Conservation (phyloP, 2,113 vertebrate genomes). For the Sterrhoptilus dennistouni region DNA sequence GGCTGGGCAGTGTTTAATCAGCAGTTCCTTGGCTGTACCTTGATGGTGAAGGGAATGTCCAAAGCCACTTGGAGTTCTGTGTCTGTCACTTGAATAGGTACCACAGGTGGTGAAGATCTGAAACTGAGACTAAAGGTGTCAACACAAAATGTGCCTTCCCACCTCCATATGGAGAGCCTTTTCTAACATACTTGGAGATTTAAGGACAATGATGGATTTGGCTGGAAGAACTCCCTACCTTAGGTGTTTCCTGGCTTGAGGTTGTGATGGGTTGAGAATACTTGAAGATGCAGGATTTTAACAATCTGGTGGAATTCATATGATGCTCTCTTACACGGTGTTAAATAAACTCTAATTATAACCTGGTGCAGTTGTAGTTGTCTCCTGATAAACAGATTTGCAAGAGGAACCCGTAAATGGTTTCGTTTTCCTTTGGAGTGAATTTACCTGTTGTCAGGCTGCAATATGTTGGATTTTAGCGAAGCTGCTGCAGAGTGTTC, state of each 20-base stretch:
- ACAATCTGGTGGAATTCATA: not conserved
- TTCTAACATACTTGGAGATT: rapidly evolving
- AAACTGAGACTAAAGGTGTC: not conserved
- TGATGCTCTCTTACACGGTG: no score
- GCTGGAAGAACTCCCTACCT: not conserved
- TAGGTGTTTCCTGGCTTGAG: not conserved
- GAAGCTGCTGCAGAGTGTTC: not conserved
- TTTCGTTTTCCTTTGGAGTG: rapidly evolving
- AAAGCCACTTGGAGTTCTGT: not conserved
- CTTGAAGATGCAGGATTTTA: not conserved
- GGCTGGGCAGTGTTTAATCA: not conserved
- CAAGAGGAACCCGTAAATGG: rapidly evolving
- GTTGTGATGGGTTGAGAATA: not conserved
- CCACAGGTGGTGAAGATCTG: not conserved
- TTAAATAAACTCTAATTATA: not conserved
- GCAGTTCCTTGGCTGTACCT: not conserved
- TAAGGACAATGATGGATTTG: not conserved
- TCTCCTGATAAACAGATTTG: not conserved
- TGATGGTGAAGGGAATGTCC: not conserved
- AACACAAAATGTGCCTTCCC: rapidly evolving
- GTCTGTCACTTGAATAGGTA: not conserved
- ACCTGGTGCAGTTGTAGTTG: rapidly evolving
- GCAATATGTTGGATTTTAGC: not conserved
- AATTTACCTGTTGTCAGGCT: not conserved
- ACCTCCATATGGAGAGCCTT: rapidly evolving